These are phyloP conservation scores for Clepsis dumicolana DNA, from an alignment of 2,888 invertebrate genomes.

Conservation along the genomic window DNA sequence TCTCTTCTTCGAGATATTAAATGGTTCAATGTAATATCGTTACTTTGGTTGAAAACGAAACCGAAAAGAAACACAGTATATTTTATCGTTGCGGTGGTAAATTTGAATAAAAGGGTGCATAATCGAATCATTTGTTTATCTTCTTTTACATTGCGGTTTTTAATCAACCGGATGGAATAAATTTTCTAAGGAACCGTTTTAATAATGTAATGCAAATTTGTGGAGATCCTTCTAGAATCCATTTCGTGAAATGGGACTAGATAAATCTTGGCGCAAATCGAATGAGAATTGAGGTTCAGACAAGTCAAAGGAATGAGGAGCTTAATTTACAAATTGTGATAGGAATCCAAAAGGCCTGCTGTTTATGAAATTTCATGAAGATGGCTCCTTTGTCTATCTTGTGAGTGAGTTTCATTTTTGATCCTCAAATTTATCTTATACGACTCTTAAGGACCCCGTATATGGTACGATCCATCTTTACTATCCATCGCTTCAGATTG, in stretches of 20 bases:
- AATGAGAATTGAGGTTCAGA: not conserved
- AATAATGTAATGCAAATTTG: slow-evolving; percentile 30
- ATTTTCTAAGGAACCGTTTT: slow-evolving; percentile 11
- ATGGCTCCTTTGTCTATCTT: not conserved
- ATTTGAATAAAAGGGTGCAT: slow-evolving; percentile 42
- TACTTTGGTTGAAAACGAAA: not conserved
- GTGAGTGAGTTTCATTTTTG: too few relatives aligned
- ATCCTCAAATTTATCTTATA: too few relatives aligned
- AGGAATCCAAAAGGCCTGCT: not conserved
- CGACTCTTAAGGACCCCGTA: too few relatives aligned
- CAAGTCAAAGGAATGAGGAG: not conserved
- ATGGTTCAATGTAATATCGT: too few relatives aligned
- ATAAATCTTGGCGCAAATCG: slow-evolving; percentile 1
- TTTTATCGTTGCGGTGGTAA: slow-evolving; percentile 12
- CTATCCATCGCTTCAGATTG: too few relatives aligned
- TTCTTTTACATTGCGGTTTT: slow-evolving; percentile 30
- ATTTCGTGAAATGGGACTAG: not conserved
- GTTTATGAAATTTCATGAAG: not conserved
- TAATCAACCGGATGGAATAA: slow-evolving; percentile 37
- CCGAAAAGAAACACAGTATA: not conserved
- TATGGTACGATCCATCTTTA: too few relatives aligned
- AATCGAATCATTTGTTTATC: slow-evolving; percentile 42
- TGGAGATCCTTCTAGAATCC: not conserved
- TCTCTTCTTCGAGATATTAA: too few relatives aligned
- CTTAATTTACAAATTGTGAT: not conserved